phyloP scores from a whole-genome alignment of 2,797 vertebrate species.

The Microhierax caerulescens region DNA sequence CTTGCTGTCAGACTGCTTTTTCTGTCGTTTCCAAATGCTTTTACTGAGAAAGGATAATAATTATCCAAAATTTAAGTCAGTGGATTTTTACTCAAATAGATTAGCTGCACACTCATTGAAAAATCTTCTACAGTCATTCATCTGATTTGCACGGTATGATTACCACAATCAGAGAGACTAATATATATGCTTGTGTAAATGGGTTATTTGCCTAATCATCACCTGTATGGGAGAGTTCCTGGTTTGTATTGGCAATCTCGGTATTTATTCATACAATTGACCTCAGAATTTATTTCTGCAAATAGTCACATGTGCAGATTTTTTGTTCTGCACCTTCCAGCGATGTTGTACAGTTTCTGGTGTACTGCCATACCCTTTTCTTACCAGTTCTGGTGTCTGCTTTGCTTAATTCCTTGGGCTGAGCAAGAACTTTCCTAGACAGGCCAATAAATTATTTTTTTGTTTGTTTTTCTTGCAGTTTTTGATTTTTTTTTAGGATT shows the following conservation, averaged over 20 bases:
- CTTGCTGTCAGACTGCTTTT: slow-evolving; percentile 7
- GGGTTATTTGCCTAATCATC: not conserved
- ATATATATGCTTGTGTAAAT: not conserved
- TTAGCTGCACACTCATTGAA: not conserved
- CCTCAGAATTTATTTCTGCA: not conserved
- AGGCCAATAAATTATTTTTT: not conserved
- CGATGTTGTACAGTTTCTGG: not conserved
- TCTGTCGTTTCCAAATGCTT: slow-evolving; percentile 26
- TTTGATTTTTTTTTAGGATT: not conserved
- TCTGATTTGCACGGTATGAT: not conserved
- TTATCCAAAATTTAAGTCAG: not conserved
- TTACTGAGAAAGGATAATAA: not conserved
- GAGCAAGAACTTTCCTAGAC: not conserved
- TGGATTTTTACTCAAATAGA: not conserved
- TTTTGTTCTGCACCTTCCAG: not conserved
- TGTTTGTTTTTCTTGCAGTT: not conserved
- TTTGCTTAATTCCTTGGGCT: not conserved
- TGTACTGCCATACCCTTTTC: not conserved
- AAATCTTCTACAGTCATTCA: not conserved
- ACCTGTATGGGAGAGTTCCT: not conserved
- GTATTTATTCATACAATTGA: not conserved
- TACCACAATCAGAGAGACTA: not conserved
- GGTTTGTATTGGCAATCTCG: not conserved
- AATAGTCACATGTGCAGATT: not conserved
- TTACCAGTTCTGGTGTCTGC: not conserved